Evolutionary conservation across 2,888 invertebrate species (phyloP).

Genomic region (Himalopsyche tibetana): DNA sequence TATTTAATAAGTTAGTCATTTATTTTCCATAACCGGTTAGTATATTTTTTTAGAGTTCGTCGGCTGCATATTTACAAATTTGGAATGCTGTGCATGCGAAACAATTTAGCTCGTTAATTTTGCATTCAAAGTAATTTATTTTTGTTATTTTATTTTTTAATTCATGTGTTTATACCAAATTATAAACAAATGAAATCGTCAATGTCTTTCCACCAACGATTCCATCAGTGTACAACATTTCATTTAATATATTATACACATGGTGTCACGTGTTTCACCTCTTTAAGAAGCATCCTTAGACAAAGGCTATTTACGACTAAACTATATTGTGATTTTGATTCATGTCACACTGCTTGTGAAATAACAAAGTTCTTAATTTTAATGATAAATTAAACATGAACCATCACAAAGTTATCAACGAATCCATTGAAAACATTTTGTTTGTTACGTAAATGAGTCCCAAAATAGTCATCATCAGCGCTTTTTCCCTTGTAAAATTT

Average conservation of each 20-base stretch:
- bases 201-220: not conserved
- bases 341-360: too few relatives aligned
- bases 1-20: constrained; percentile 19
- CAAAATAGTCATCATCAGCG: not conserved
- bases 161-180: not conserved
- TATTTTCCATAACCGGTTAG: constrained; percentile 15
- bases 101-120: constrained; percentile 1
- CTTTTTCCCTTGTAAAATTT: not conserved
- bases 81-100: not conserved
- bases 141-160: constrained; percentile 6
- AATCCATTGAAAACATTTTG: too few relatives aligned
- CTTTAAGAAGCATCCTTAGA: too few relatives aligned
- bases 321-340: too few relatives aligned
- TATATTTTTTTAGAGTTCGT: constrained; percentile 25
- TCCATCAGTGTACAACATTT: not conserved
- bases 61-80: constrained; percentile 17
- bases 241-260: too few relatives aligned
- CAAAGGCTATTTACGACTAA: too few relatives aligned
- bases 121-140: constrained; percentile 4
- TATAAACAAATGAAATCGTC: not conserved
- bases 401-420: too few relatives aligned
- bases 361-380: too few relatives aligned
- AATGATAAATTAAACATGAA: too few relatives aligned
- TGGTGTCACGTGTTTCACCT: too few relatives aligned
- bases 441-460: not conserved